A percentile compares a stretch with the other conserved stretches of the same genome.
These are phyloP conservation scores for Catharus fuscescens DNA, from an alignment of 2,113 vertebrate genomes.

Conservation along the genomic window DNA sequence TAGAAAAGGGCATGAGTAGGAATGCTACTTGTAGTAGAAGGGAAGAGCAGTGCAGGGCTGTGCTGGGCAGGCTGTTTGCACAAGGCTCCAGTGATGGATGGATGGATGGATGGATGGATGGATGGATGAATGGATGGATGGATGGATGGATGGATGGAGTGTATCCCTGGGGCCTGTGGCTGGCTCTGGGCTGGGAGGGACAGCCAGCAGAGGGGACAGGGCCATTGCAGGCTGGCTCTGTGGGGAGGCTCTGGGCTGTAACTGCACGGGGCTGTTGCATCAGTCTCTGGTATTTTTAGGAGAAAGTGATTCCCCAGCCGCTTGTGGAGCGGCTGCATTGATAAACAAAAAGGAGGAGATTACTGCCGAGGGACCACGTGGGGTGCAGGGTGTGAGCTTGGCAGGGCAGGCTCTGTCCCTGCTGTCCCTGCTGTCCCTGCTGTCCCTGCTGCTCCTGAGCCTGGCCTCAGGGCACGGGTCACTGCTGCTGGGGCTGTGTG, in stretches of 20 bases:
- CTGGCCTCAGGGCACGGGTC: no score
- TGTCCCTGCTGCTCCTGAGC: neutral
- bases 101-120: neutral
- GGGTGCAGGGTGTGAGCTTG: fast-evolving
- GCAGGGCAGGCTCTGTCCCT: neutral
- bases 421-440: no score
- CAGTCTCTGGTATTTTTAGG: neutral
- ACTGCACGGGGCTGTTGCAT: neutral
- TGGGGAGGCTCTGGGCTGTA: neutral
- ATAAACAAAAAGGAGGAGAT: neutral
- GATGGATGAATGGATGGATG: neutral
- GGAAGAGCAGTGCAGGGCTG: fast-evolving
- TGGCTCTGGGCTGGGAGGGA: neutral
- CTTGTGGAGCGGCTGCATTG: neutral
- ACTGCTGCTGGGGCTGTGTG: no score
- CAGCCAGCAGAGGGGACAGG: neutral
- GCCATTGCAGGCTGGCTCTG: neutral
- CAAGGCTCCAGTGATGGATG: neutral
- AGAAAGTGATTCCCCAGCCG: neutral
- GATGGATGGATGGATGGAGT: no score
- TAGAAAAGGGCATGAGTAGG: neutral
- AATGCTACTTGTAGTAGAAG: fast-evolving
- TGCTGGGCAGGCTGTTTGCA: neutral
- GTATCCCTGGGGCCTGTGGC: neutral
- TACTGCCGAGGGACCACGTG: neutral